Percentiles rank a stretch among this genome's conserved stretches.
Evolutionary conservation across 2,888 invertebrate species (phyloP).

Genomic region (Oligia strigilis): DNA sequence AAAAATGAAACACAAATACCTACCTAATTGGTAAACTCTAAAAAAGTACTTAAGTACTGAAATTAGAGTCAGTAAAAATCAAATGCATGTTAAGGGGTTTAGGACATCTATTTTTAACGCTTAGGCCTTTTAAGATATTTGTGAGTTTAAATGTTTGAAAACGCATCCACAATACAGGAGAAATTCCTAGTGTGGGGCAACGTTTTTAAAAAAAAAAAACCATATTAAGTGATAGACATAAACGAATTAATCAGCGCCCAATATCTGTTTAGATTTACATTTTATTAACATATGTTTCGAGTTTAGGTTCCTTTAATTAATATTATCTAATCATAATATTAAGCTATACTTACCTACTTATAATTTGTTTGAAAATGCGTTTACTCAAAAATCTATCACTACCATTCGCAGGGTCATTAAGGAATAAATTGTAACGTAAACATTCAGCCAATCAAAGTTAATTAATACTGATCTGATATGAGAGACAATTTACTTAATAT

Average conservation of each 20-base stretch:
- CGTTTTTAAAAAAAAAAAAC: too few relatives aligned
- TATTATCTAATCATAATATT: too few relatives aligned
- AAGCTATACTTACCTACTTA: too few relatives aligned
- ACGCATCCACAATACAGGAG: too few relatives aligned
- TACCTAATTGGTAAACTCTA: background rate
- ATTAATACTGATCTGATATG: too few relatives aligned
- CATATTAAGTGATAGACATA: slow-evolving; percentile 25
- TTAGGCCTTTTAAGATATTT: background rate
- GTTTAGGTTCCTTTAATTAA: background rate
- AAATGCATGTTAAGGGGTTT: background rate
- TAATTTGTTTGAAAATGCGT: background rate
- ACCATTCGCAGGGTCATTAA: background rate
- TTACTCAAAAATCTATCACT: background rate
- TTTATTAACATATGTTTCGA: background rate
- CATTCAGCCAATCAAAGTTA: background rate
- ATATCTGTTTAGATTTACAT: slow-evolving; percentile 10
- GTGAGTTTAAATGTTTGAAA: too few relatives aligned
- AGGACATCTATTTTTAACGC: background rate
- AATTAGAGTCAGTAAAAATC: background rate
- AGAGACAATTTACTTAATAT: background rate
- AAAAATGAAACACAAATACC: background rate
- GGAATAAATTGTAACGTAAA: background rate
- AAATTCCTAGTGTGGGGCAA: too few relatives aligned
- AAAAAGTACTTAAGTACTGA: background rate
- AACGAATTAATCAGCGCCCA: slow-evolving; percentile 5